phyloP scores from a whole-genome alignment of 2,113 vertebrate species.

The Boleophthalmus pectinirostris region DNA sequence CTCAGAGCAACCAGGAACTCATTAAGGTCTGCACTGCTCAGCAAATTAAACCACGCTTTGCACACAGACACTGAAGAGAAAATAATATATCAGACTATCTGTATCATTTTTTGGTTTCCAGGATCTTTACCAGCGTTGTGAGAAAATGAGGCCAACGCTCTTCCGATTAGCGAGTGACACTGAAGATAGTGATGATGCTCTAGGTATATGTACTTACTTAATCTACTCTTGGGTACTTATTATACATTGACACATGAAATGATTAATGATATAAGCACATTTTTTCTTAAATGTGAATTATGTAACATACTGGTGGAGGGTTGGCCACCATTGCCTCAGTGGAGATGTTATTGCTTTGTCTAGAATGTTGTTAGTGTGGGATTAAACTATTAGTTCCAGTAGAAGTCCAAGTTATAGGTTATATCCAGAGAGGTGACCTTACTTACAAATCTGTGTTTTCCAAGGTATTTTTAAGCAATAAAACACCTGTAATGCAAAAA shows the following conservation, averaged over 20 bases:
- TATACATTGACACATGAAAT: not conserved
- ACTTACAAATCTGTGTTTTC: too few species aligned
- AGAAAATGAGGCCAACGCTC: slow-evolving; percentile 95
- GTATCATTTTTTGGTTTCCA: slow-evolving; percentile 52
- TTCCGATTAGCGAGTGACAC: slow-evolving; percentile 96
- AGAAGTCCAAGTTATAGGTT: too few species aligned
- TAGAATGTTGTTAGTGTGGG: too few species aligned
- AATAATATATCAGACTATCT: not conserved
- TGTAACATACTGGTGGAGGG: not conserved
- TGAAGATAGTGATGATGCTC: slow-evolving; percentile 95
- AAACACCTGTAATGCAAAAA: too few species aligned
- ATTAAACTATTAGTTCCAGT: too few species aligned
- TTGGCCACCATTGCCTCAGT: not conserved
- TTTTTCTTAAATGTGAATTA: not conserved
- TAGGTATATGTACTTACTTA: slow-evolving; percentile 77
- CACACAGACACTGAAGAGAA: not conserved
- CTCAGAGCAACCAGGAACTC: slow-evolving; percentile 87
- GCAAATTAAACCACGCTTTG: slow-evolving; percentile 16
- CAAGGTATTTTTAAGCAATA: too few species aligned
- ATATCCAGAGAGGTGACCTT: too few species aligned
- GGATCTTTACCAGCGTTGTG: slow-evolving; percentile 96
- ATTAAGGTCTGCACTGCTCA: slow-evolving; percentile 84
- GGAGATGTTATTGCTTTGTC: too few species aligned
- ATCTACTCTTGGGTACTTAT: not conserved
- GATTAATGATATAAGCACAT: not conserved